Base-by-base conservation (phyloP, 1,140 invertebrate genomes). In the Pseudachorutes palmiensis region DNA sequence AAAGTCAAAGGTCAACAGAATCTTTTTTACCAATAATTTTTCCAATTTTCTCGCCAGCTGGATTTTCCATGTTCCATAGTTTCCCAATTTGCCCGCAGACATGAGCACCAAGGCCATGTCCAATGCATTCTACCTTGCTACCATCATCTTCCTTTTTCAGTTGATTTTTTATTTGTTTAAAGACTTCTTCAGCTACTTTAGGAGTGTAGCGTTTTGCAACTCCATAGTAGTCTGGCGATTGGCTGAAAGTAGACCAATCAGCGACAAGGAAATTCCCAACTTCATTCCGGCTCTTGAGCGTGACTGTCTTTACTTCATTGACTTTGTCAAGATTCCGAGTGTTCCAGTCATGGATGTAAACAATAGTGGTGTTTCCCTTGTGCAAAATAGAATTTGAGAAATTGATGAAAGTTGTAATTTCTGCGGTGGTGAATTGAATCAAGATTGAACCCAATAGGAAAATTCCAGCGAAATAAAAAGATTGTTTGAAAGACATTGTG, bases 291-390 rank as follows among this genome's bases (percentile, higher is more conserved):
- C 55, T 24, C 26, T 5, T 29, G 59, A 55, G 22, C 49, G 2
- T 0, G 1, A 0, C 12, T 22, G 12, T 24, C 24, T 28, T 22
- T n/a, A 55, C 1, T 26, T 12, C 2, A 22, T 55, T n/a, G 19
- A 2, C 31, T 26, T n/a, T 60, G 29, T 64, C 1, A 14, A 60
- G 12, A n/a, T 36, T 31, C 1, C 2, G 0, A 1, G 55, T 60
- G 5, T 60, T 66, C 57, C 57, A 66, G 16, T 58, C 64, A 29
- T 66, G 64, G 26, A 66, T 60, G 16, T 58, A 32, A 29, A 60
- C 28, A 14, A 66, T 29, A 0, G 29, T 60, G 59, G 33, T 66
- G 26, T 30, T 29, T 33, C 55, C 49, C 19, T 51, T 49, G 14
- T 65, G 45, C 26, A 14, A 29, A 65, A 31, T 1, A 12, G 51